Percentiles rank a stretch among this genome's conserved stretches.
Conservation (phyloP, 2,113 vertebrate species). For the Lepus europaeus region DNA sequence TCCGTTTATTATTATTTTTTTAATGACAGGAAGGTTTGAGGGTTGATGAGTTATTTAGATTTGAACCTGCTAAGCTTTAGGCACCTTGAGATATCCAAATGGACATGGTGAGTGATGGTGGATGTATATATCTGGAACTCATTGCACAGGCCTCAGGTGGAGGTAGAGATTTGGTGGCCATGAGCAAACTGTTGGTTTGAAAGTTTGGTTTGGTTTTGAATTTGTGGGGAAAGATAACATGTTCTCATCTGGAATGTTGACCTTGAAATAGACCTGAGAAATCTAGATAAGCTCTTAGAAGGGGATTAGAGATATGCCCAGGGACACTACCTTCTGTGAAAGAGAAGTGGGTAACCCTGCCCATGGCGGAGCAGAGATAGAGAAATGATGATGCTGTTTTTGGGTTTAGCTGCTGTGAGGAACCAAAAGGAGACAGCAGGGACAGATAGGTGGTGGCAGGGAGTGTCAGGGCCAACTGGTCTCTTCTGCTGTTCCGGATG, state of each 20-base stretch:
- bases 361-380: neutral
- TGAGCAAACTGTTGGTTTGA: neutral
- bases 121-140: neutral
- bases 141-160: neutral
- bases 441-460: neutral
- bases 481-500: neutral
- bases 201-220: neutral
- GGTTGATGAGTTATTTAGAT: neutral
- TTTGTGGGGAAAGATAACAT: neutral
- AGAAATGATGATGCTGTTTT: neutral
- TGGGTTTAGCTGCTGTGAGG: neutral
- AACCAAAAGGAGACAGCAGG: neutral
- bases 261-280: neutral
- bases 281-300: neutral
- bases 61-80: neutral
- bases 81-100: neutral
- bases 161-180: neutral
- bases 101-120: neutral
- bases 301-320: neutral
- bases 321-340: neutral
- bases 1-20: neutral
- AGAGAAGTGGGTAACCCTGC: neutral
- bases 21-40: neutral
- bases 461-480: rapidly evolving
- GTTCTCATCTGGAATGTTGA: neutral